Evolutionary conservation across 2,797 vertebrate species (phyloP).

Genomic region (Parauchenoglanis punctatus): DNA sequence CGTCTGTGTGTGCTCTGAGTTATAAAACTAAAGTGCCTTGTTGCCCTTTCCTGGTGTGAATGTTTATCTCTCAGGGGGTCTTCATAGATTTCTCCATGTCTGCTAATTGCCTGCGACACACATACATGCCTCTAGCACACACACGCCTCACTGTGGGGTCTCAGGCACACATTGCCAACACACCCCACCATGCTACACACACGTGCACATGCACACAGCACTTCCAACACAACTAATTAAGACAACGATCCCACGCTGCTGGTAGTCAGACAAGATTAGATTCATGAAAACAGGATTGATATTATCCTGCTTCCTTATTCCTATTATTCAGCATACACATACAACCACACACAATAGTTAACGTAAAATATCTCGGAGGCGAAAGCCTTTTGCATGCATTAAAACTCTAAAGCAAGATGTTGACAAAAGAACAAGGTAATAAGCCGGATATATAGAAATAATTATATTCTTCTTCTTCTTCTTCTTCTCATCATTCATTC

Average conservation of each 20-base stretch:
- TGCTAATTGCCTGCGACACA: constrained; percentile 54
- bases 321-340: background rate
- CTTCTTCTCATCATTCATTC: background rate
- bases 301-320: constrained; percentile 18
- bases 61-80: constrained; percentile 51
- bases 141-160: constrained; percentile 30
- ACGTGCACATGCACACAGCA: constrained; percentile 33
- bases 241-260: constrained; percentile 61
- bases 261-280: constrained; percentile 60
- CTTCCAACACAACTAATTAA: constrained; percentile 68
- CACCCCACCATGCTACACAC: constrained; percentile 19
- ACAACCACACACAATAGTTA: background rate
- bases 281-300: constrained; percentile 53
- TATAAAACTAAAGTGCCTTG: constrained; percentile 38
- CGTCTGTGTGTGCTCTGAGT: constrained; percentile 48
- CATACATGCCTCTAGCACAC: constrained; percentile 35
- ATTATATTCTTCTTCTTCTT: background rate
- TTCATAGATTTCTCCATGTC: constrained; percentile 60
- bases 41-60: constrained; percentile 49
- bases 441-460: background rate
- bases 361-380: background rate
- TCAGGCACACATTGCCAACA: constrained; percentile 32
- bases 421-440: background rate
- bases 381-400: background rate
- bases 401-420: background rate